phyloP scores from a whole-genome alignment of 1,140 invertebrate genomes.

The Sinella curviseta region DNA sequence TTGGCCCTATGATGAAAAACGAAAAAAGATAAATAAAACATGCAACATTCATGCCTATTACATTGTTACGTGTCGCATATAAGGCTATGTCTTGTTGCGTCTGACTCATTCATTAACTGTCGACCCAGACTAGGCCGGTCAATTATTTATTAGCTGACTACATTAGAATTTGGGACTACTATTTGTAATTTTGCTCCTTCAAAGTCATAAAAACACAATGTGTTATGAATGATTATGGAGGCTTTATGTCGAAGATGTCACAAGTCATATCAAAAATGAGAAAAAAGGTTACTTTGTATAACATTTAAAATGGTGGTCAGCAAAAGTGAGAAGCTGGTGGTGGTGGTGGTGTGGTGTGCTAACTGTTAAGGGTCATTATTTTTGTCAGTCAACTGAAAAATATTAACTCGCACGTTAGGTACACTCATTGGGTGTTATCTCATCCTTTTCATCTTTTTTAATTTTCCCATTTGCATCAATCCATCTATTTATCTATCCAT shows the following conservation, averaged over 20 bases:
- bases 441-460: background rate
- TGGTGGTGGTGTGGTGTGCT: background rate
- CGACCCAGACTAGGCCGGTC: constrained; percentile 12
- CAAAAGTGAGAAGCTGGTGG: background rate
- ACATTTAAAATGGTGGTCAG: background rate
- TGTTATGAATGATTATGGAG: constrained; percentile 8
- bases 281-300: background rate
- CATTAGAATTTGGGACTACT: background rate
- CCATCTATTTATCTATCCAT: background rate
- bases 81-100: background rate
- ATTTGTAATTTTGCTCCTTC: background rate
- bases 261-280: background rate
- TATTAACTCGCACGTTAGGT: background rate
- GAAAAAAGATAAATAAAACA: background rate
- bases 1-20: background rate
- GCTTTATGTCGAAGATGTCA: constrained; percentile 14
- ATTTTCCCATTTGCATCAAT: background rate
- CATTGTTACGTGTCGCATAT: background rate
- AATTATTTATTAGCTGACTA: constrained; percentile 19
- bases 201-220: background rate
- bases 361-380: background rate
- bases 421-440: background rate
- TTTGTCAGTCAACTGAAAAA: background rate
- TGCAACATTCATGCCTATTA: background rate
- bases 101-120: constrained; percentile 11